phyloP scores from a whole-genome alignment of 2,888 invertebrate genomes.

The Drosophila pullipes region DNA sequence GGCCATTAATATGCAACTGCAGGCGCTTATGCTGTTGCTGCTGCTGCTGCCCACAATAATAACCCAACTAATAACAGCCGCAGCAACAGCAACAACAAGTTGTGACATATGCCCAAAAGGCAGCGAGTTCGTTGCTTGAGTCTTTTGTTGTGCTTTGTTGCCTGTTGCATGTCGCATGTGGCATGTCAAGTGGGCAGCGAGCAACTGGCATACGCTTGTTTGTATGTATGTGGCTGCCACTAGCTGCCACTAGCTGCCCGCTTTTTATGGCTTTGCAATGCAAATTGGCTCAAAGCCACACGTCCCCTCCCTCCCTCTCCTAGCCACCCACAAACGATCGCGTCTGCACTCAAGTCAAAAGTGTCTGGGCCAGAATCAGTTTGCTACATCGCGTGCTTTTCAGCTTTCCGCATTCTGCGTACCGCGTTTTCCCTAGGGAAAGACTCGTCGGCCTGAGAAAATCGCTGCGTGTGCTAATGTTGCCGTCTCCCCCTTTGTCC shows the following conservation, averaged over 20 bases:
- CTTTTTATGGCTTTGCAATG: constrained; percentile 52
- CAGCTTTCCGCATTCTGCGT: constrained; percentile 2
- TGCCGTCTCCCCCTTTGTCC: not conserved
- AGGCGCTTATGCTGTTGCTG: constrained; percentile 30
- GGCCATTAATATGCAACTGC: constrained; percentile 54
- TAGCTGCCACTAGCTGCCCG: constrained; percentile 7
- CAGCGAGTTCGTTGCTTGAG: constrained; percentile 58
- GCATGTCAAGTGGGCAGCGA: constrained; percentile 35
- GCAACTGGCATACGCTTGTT: not conserved
- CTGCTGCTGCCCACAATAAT: constrained; percentile 21
- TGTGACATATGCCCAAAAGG: constrained; percentile 52
- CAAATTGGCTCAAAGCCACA: constrained; percentile 38
- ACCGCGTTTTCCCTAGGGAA: constrained; percentile 61
- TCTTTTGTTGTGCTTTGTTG: constrained; percentile 54
- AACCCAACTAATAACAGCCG: not conserved
- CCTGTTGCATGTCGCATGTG: constrained; percentile 7
- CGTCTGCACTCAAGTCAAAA: not conserved
- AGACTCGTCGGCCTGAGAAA: constrained; percentile 45
- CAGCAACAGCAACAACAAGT: constrained; percentile 9
- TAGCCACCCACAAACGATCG: not conserved
- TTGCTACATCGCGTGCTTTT: constrained; percentile 48
- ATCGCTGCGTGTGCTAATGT: constrained; percentile 22
- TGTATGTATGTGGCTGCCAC: constrained; percentile 2
- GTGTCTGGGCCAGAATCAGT: not conserved
- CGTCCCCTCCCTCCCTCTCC: not conserved